Evolutionary conservation across 2,888 invertebrate genomes (phyloP).

Genomic region (Coremacera marginata): DNA sequence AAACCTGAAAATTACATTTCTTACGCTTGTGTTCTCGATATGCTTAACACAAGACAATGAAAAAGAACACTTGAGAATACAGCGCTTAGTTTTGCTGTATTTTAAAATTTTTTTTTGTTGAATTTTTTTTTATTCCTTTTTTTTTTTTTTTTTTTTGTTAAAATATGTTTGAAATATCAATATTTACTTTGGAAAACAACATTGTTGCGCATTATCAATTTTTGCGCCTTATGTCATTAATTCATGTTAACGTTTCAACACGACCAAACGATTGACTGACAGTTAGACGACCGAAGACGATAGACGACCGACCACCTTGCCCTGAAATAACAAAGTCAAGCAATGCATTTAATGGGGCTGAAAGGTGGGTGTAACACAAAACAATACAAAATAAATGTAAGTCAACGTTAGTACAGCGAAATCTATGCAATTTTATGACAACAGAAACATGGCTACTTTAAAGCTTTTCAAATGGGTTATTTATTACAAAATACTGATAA

Average conservation of each 20-base stretch:
- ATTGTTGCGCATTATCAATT: conserved; percentile 17
- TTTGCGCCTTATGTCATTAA: conserved; percentile 18
- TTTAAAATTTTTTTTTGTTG: background rate
- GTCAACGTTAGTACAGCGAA: too few species aligned
- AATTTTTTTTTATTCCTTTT: background rate
- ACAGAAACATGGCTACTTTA: too few species aligned
- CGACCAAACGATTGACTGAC: background rate
- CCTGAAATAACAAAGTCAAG: conserved; percentile 2
- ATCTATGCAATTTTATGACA: too few species aligned
- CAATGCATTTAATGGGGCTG: background rate
- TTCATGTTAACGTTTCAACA: conserved; percentile 3
- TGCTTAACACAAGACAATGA: background rate
- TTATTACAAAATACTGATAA: too few species aligned
- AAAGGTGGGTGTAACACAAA: too few species aligned
- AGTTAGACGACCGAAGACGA: background rate
- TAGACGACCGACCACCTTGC: background rate
- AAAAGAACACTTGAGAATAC: conserved; percentile 22
- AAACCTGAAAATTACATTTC: background rate
- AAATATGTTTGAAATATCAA: conserved; percentile 6
- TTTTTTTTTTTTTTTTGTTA: background rate
- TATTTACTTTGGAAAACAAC: background rate
- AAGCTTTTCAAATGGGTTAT: too few species aligned
- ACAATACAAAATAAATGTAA: too few species aligned
- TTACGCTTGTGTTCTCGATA: background rate
- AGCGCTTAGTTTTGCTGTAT: background rate